Base-by-base conservation (phyloP, 2,113 vertebrate genomes). In the Mesitornis unicolor region DNA sequence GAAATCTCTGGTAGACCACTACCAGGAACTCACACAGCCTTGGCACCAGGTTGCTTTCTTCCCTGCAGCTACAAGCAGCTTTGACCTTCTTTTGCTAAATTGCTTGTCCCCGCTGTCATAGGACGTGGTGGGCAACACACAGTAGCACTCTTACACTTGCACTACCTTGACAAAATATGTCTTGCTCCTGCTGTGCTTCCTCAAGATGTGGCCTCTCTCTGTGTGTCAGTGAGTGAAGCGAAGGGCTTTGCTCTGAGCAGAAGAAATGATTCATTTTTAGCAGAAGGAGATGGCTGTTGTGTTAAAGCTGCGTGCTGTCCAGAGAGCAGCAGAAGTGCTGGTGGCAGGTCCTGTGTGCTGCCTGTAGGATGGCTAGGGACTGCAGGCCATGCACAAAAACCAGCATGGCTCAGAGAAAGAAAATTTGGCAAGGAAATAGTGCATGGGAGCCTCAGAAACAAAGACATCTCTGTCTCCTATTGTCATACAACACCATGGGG, bases 51-150 rank as follows among this genome's bases (percentile, higher is more conserved):
- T 54, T 73, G 40, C 38, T 94, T 59, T 71, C 53, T 71, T 57
- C 57, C 69, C 33, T 13, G 33, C 28, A 64, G 42, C 53, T 92
- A 25, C 36, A 48, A 63, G 38, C 21, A 54, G 19, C 50, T 54
- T 18, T 1, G 4, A 8, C 26, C 19, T 74, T 50, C 33, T 8
- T 74, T 88, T 63, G 26, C 48, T 56, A 8, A 69, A 38, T 3
- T 16, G 7, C 16, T 13, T 21, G 7, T n/a, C 4, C 9, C 26
- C 51, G 50, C 29, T 90, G 26, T 42, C 0, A 0, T 16, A 64
- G 61, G 13, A 79, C 24, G 21, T 19, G 45, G 18, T 45, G 25
- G 16, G 57, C 51, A 50, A 25, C 2, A 0, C 3, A 48, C 3
- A 2, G 53, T 33, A 47, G 29, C 54, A 17, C 42, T 53, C 17